Evolutionary conservation across 1,140 invertebrate genomes (phyloP).

Genomic region (Drosophila kikkawai): DNA sequence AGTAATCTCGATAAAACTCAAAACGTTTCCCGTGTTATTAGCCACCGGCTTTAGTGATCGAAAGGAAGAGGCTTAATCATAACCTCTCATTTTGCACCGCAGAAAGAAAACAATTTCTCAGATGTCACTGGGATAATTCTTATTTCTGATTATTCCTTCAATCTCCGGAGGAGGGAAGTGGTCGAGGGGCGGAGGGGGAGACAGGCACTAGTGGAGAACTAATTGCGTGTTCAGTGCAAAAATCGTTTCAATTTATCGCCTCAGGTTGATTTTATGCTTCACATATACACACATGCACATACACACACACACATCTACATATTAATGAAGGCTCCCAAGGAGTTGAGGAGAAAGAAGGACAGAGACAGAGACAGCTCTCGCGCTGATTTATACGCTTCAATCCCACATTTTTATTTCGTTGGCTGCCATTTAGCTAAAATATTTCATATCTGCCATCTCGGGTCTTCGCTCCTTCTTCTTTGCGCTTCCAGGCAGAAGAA

Average conservation of each 20-base stretch:
- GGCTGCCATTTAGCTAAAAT: slow-evolving; percentile 84
- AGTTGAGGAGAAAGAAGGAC: slow-evolving; percentile 12
- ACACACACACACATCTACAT: slow-evolving; percentile 43
- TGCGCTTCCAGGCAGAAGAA: slow-evolving; percentile 43
- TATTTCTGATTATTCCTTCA: slow-evolving; percentile 52
- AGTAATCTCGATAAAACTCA: slow-evolving; percentile 22
- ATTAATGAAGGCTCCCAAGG: slow-evolving; percentile 59
- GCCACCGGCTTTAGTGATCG: neutral
- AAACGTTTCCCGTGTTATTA: slow-evolving; percentile 46
- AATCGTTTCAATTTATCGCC: slow-evolving; percentile 80
- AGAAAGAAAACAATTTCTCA: slow-evolving; percentile 71
- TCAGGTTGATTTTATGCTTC: slow-evolving; percentile 74
- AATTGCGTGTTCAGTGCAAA: slow-evolving; percentile 79
- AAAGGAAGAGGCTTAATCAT: slow-evolving; percentile 1
- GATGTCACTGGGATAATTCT: slow-evolving; percentile 56
- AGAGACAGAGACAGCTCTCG: slow-evolving; percentile 16
- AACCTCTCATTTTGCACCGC: slow-evolving; percentile 36
- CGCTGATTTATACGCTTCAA: slow-evolving; percentile 85
- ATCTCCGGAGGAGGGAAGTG: slow-evolving; percentile 34
- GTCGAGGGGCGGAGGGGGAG: neutral
- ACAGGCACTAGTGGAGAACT: slow-evolving; percentile 57
- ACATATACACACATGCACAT: slow-evolving; percentile 34
- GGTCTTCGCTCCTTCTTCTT: slow-evolving; percentile 48
- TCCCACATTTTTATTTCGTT: slow-evolving; percentile 83
- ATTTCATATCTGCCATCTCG: slow-evolving; percentile 78